Percentiles rank a stretch among this genome's conserved stretches.
These are phyloP conservation scores for Machaerirhynchus nigripectus DNA, from an alignment of 2,113 vertebrate genomes.

Conservation along the genomic window DNA sequence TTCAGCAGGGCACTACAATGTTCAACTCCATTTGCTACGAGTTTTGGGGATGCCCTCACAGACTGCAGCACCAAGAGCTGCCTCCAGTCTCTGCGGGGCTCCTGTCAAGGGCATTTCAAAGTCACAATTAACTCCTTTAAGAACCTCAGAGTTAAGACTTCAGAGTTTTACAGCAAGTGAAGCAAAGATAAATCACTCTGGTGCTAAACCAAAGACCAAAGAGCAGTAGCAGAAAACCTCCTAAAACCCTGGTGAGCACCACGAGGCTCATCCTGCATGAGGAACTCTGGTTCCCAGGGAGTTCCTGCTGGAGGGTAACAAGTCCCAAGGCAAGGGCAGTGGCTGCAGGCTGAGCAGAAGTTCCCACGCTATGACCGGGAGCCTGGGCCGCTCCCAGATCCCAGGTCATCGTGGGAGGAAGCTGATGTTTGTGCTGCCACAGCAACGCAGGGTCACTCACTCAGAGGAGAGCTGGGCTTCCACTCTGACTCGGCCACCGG, in stretches of 20 bases:
- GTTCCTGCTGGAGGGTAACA: rapidly evolving
- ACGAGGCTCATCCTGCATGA: rapidly evolving
- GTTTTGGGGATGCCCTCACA: neutral
- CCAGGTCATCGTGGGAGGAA: neutral
- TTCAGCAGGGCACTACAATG: neutral
- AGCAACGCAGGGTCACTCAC: neutral
- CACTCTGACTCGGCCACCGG: neutral
- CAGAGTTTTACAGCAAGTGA: neutral
- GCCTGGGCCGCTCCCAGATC: neutral
- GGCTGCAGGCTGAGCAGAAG: neutral
- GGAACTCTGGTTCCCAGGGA: neutral
- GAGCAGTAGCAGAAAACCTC: neutral
- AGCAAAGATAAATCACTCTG: neutral
- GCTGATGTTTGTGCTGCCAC: neutral
- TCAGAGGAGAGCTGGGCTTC: neutral
- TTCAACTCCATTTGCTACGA: neutral
- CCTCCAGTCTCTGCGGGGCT: neutral
- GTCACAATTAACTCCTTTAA: neutral
- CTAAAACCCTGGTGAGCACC: neutral
- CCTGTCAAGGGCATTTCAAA: neutral
- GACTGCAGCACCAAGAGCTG: neutral
- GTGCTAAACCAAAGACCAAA: neutral
- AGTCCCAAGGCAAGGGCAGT: neutral
- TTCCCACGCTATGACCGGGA: neutral
- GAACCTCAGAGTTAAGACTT: neutral